Conservation (phyloP, 2,797 vertebrate genomes). For the Cuculus canorus region DNA sequence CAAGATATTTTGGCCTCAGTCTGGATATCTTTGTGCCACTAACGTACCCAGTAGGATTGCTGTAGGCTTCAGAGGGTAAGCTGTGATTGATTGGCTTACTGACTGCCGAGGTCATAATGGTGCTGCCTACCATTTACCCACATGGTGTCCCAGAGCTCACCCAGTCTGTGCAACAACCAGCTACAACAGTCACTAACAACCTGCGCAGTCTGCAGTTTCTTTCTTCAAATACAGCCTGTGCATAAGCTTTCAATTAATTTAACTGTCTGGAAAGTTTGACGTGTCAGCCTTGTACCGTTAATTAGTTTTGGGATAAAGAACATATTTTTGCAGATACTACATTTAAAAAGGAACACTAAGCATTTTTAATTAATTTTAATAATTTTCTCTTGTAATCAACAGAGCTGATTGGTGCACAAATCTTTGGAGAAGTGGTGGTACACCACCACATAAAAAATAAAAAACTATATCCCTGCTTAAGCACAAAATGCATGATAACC, state of each 20-base stretch:
- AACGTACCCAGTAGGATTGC: neutral
- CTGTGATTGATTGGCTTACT: neutral
- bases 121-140: neutral
- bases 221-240: neutral
- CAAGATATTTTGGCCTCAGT: neutral
- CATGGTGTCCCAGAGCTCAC: fast-evolving
- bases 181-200: neutral
- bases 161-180: neutral
- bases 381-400: neutral
- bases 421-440: neutral
- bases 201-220: fast-evolving
- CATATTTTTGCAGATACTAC: neutral
- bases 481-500: neutral
- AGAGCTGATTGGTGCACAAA: neutral
- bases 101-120: neutral
- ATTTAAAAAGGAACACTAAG: neutral
- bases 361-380: neutral
- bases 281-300: neutral
- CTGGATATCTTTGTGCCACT: neutral
- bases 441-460: neutral
- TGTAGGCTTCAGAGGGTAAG: neutral
- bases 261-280: neutral
- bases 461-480: neutral
- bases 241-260: neutral
- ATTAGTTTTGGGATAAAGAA: neutral